Evolutionary conservation across 2,797 vertebrate genomes (phyloP), one percentile per base, ranked within the genome.

Genomic region (Staurois parvus): DNA sequence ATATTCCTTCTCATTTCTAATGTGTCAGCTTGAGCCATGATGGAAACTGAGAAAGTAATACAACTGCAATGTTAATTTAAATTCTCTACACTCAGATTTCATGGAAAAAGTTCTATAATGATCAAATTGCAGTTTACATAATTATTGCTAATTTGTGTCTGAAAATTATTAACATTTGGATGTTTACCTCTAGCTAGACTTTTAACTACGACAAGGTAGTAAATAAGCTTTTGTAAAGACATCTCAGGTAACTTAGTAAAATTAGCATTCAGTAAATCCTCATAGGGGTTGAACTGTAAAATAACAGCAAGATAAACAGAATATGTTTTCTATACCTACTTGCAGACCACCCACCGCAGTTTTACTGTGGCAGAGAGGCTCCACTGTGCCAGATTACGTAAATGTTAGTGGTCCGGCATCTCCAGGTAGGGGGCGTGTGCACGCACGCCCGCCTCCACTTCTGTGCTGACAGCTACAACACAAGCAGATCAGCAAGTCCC

Each of bases 51-150:
- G 4, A 68, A 69, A 69, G 74, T 68, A 42, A 74, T 45, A 83
- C 37, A 83, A 45, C 52, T 7, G 32, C 32, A 28, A 19, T 75
- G 81, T 74, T n/a, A 17, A 76, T 69, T 84, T 26, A 75, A 67
- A 84, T 69, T 84, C 64, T 69, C 15, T 67, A 68, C 64, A 52
- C 30, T 59, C 64, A 32, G 56, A 56, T 7, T 68, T 56, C 29
- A 5, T 17, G 45, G n/a, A 34, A 76, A 75, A 66, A 68, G 30
- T n/a, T 24, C 52, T 7, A 32, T 13, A 76, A 76, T n/a, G n/a
- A 29, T 59, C 13, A 32, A 4, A 29, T 21, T 59, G 19, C 52
- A 76, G n/a, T 24, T 24, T 76, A 32, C 59, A 24, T 29, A 32
- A 30, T 59, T 76, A 59, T 42, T 56, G 74, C 52, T 32, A 56